Percentiles rank a stretch among this genome's conserved stretches.
phyloP scores from a whole-genome alignment of 2,113 vertebrate genomes.

The Sapayoa aenigma region DNA sequence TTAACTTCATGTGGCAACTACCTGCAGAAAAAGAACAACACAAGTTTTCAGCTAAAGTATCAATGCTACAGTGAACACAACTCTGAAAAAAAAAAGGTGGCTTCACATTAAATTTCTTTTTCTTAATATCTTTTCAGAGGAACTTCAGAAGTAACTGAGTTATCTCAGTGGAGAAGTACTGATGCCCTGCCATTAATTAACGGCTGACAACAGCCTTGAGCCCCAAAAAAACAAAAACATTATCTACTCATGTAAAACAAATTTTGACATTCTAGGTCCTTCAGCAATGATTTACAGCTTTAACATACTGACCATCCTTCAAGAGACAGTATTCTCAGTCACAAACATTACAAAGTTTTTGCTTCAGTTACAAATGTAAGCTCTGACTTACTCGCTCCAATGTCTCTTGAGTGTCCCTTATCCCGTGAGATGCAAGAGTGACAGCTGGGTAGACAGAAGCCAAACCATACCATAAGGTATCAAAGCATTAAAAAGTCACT shows the following conservation, averaged over 20 bases:
- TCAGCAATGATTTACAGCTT: background rate
- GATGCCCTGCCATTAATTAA: background rate
- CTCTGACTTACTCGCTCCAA: background rate
- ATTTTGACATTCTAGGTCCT: background rate
- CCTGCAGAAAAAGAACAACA: constrained; percentile 19
- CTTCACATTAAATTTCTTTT: background rate
- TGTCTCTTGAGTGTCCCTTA: background rate
- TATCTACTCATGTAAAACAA: background rate
- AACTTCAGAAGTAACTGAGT: background rate
- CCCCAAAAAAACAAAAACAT: background rate
- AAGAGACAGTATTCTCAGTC: background rate
- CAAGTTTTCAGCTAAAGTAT: background rate
- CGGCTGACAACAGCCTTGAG: constrained; percentile 34
- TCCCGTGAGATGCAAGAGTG: background rate
- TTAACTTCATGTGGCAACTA: background rate
- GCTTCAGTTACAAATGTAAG: background rate
- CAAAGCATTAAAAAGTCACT: background rate
- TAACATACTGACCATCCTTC: background rate
- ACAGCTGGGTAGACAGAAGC: background rate
- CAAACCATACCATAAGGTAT: background rate
- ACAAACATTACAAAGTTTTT: background rate
- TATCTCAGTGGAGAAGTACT: background rate
- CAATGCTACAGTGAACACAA: background rate
- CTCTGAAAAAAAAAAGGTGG: background rate
- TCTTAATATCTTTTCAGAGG: background rate